phyloP scores from a whole-genome alignment of 2,797 vertebrate genomes.

The Anguilla pacifica region DNA sequence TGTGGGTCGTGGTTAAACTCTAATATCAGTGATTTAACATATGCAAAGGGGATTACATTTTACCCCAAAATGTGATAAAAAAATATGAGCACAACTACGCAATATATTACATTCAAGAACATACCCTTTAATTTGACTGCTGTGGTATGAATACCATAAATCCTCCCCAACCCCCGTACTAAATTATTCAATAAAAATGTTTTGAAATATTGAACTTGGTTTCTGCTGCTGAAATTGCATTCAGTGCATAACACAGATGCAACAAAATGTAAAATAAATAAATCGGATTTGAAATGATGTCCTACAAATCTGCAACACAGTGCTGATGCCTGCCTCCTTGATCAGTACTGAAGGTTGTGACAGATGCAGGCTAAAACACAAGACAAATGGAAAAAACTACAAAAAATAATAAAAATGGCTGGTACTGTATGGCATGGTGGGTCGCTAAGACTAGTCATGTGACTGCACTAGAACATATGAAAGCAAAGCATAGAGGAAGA shows the following conservation, averaged over 20 bases:
- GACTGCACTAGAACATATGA: background rate
- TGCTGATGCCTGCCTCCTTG: background rate
- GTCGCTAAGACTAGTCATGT: background rate
- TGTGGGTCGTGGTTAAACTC: conserved; percentile 37
- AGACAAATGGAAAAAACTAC: background rate
- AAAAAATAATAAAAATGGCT: background rate
- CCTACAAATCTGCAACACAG: background rate
- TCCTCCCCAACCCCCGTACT: background rate
- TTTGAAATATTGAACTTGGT: conserved; percentile 5
- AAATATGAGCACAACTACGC: conserved; percentile 40
- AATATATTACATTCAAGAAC: conserved; percentile 27
- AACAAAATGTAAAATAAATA: conserved; percentile 14
- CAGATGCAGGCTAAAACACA: background rate
- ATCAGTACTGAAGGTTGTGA: background rate
- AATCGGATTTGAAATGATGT: background rate
- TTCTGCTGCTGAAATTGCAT: background rate
- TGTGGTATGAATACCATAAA: conserved; percentile 34
- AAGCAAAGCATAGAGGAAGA: background rate
- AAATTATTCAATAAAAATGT: conserved; percentile 17
- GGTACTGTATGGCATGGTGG: background rate
- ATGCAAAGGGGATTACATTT: conserved; percentile 43
- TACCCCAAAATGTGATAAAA: conserved; percentile 44
- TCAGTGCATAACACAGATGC: background rate
- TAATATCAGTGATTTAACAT: conserved; percentile 40
- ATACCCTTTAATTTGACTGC: conserved; percentile 34